Percentiles rank a stretch among this genome's conserved stretches.
phyloP scores from a whole-genome alignment of 2,797 vertebrate species.

The Sparidentex hasta region DNA sequence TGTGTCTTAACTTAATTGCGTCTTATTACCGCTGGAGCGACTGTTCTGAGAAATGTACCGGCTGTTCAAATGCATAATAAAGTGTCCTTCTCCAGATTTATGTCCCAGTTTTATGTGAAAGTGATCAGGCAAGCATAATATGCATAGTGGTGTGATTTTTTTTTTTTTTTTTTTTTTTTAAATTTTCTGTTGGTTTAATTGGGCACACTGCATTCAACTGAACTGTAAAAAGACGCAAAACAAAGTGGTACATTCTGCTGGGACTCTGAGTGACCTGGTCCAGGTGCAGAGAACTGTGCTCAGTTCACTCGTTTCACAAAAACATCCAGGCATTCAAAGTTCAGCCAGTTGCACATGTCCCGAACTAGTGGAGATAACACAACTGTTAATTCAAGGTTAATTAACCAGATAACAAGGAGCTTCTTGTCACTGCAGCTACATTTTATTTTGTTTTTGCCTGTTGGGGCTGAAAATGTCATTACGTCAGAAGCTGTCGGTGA shows the following conservation, averaged over 20 bases:
- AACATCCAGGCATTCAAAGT: neutral
- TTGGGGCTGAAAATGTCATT: neutral
- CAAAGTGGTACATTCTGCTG: neutral
- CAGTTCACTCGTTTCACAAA: neutral
- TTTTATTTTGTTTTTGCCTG: neutral
- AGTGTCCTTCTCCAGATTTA: neutral
- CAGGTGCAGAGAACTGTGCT: neutral
- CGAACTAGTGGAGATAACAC: neutral
- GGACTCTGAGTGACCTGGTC: neutral
- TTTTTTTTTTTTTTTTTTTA: no score
- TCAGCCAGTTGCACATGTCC: neutral
- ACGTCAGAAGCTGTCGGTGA: neutral
- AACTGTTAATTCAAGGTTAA: constrained; percentile 11
- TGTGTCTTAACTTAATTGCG: neutral
- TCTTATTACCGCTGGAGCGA: neutral
- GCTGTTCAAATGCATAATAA: neutral
- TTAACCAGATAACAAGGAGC: constrained; percentile 1
- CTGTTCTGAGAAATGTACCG: neutral
- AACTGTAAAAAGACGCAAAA: neutral
- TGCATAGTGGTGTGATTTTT: no score
- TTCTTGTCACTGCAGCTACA: neutral
- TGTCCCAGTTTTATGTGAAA: neutral
- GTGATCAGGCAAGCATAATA: neutral
- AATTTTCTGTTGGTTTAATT: neutral
- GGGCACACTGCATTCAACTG: neutral